These are phyloP conservation scores for Merodon equestris DNA, from an alignment of 2,888 invertebrate species.

Conservation along the genomic window DNA sequence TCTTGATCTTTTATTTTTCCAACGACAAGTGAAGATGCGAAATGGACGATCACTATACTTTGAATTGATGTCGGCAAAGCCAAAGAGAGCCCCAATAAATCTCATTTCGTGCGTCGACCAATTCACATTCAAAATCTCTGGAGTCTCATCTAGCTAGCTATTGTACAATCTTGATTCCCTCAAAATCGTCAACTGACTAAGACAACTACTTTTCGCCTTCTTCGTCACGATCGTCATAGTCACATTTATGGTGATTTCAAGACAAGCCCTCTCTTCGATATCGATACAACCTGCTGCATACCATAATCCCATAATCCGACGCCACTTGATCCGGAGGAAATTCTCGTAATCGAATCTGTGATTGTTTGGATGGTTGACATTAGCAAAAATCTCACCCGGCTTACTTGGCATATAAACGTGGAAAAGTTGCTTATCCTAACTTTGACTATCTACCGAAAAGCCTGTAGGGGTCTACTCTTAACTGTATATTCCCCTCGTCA, in stretches of 20 bases:
- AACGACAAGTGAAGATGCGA: conserved; percentile 41
- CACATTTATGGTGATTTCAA: conserved; percentile 81
- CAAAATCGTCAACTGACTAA: conserved; percentile 80
- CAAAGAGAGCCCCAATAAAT: conserved; percentile 75
- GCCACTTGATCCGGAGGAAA: conserved; percentile 76
- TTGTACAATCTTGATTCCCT: conserved; percentile 88
- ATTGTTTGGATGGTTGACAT: conserved; percentile 77
- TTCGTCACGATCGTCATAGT: conserved; percentile 84
- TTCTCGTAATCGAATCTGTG: conserved; percentile 77
- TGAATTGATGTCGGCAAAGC: conserved; percentile 43
- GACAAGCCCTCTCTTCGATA: conserved; percentile 75
- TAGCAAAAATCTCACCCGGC: conserved; percentile 73
- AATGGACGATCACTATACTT: conserved; percentile 78
- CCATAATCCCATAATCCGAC: conserved; percentile 76
- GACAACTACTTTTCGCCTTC: conserved; percentile 81
- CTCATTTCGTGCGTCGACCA: conserved; percentile 82
- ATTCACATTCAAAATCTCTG: conserved; percentile 84
- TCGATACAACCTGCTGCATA: conserved; percentile 61
- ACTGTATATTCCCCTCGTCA: conserved; percentile 75
- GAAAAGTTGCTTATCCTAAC: conserved; percentile 73
- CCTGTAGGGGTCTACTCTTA: conserved; percentile 74
- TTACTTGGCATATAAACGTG: conserved; percentile 75
- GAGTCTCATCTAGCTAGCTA: conserved; percentile 83
- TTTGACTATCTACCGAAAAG: conserved; percentile 73
- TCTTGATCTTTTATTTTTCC: conserved; percentile 82